These are phyloP conservation scores for Eristalis intricaria DNA, from an alignment of 2,888 invertebrate species.

Conservation along the genomic window DNA sequence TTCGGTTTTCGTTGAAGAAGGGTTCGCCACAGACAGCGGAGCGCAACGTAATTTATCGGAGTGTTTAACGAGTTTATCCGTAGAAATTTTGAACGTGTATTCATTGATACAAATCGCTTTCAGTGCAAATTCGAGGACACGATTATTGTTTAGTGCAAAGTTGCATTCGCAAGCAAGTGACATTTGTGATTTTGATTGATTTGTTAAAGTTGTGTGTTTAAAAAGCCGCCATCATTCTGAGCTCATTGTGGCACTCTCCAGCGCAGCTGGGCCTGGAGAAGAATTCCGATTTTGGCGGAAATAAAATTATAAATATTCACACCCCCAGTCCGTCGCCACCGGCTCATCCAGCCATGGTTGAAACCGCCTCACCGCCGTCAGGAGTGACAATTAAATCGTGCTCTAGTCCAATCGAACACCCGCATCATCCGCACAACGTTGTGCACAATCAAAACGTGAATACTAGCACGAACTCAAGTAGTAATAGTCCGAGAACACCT, in stretches of 20 bases:
- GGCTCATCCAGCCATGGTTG: slow-evolving; percentile 78
- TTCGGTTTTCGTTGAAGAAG: slow-evolving; percentile 80
- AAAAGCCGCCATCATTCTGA: slow-evolving; percentile 79
- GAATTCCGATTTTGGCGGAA: slow-evolving; percentile 76
- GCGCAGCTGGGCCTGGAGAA: slow-evolving; percentile 79
- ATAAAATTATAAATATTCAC: slow-evolving; percentile 79
- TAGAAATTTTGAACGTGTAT: slow-evolving; percentile 22
- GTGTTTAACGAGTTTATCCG: slow-evolving; percentile 53
- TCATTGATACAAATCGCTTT: slow-evolving; percentile 1
- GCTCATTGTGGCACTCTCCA: slow-evolving; percentile 81
- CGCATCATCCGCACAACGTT: slow-evolving; percentile 73
- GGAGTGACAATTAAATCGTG: slow-evolving; percentile 78
- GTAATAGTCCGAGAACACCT: slow-evolving; percentile 73
- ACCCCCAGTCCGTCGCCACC: slow-evolving; percentile 78
- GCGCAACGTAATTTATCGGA: slow-evolving; percentile 54
- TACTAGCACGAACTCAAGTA: slow-evolving; percentile 73
- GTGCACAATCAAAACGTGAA: slow-evolving; percentile 74
- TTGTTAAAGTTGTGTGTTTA: slow-evolving; percentile 20
- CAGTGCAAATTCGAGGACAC: slow-evolving; percentile 3
- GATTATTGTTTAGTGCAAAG: slow-evolving; percentile 9
- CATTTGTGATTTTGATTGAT: slow-evolving; percentile 25
- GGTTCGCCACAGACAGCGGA: slow-evolving; percentile 73
- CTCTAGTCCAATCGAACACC: slow-evolving; percentile 74
- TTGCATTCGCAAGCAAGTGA: slow-evolving; percentile 30
- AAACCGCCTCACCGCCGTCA: slow-evolving; percentile 77